A percentile compares a stretch with the other conserved stretches of the same genome.
Evolutionary conservation across 2,797 vertebrate genomes (phyloP).

Genomic region (Myotis findleyi): DNA sequence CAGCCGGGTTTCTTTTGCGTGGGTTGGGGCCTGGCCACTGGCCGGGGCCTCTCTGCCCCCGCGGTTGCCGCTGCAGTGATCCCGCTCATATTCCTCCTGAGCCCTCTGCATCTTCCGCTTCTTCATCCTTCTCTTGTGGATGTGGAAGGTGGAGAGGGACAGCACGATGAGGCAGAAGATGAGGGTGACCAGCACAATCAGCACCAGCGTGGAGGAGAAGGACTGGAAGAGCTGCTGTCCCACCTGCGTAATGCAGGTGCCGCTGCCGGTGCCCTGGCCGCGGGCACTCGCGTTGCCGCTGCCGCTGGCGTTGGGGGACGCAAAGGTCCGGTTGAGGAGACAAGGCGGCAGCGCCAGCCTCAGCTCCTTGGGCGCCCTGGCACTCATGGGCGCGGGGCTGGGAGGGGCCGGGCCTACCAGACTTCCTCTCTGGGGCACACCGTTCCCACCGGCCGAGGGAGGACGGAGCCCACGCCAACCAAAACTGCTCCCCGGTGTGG

Average conservation of each 20-base stretch:
- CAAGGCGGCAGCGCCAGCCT: constrained; percentile 91
- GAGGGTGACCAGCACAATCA: constrained; percentile 94
- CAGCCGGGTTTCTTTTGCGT: constrained; percentile 71
- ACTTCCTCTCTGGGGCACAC: constrained; percentile 75
- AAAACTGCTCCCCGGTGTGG: constrained; percentile 53
- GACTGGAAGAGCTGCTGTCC: constrained; percentile 93
- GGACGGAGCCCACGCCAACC: constrained; percentile 57
- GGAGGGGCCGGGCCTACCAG: constrained; percentile 80
- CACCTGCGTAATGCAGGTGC: constrained; percentile 94
- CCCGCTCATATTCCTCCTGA: constrained; percentile 98
- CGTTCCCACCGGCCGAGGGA: constrained; percentile 54
- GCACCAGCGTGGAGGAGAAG: constrained; percentile 96
- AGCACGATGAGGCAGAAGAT: constrained; percentile 95
- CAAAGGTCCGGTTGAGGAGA: constrained; percentile 91
- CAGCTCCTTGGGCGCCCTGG: constrained; percentile 91
- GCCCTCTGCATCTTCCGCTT: constrained; percentile 97
- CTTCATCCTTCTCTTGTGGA: constrained; percentile 97
- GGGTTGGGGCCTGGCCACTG: constrained; percentile 72
- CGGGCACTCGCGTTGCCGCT: constrained; percentile 56
- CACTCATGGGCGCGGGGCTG: constrained; percentile 91
- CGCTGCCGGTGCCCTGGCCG: constrained; percentile 70
- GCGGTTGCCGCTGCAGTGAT: constrained; percentile 91
- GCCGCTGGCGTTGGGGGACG: constrained; percentile 85
- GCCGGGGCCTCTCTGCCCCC: constrained; percentile 73
- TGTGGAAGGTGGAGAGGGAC: constrained; percentile 96